Conservation (phyloP, 2,797 vertebrate species). For the Cercopithecus diana region DNA sequence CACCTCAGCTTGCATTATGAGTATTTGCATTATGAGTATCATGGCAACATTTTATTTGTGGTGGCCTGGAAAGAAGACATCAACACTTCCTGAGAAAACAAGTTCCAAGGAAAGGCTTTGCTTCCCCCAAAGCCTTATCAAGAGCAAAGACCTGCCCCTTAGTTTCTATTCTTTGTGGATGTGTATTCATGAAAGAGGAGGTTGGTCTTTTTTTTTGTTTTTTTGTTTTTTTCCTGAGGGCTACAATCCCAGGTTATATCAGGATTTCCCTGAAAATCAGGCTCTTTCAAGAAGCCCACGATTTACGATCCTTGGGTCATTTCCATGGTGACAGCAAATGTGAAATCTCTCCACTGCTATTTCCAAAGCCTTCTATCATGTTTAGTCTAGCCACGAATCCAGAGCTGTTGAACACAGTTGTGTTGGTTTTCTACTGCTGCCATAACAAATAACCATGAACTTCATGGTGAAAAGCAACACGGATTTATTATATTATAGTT, state of each 20-base stretch:
- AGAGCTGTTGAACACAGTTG: not conserved
- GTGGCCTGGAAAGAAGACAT: not conserved
- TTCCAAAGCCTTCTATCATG: not conserved
- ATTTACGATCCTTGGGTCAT: not conserved
- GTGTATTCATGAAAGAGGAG: not conserved
- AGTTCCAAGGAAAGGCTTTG: not conserved
- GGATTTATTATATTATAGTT: not conserved
- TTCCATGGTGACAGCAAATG: not conserved
- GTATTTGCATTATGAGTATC: not conserved
- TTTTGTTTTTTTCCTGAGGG: not conserved
- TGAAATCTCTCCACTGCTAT: not conserved
- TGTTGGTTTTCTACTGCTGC: not conserved
- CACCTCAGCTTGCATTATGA: fast-evolving
- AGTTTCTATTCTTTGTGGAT: not conserved
- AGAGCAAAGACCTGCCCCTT: not conserved
- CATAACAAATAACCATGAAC: not conserved
- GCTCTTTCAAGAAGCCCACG: not conserved
- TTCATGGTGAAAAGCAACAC: not conserved
- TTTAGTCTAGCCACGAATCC: not conserved
- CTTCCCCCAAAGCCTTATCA: not conserved
- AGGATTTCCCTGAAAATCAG: not conserved
- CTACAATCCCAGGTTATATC: not conserved
- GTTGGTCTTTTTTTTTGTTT: no score
- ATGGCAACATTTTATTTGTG: fast-evolving
- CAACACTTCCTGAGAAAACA: not conserved